phyloP scores from a whole-genome alignment of 2,113 vertebrate species.

The Tamias sibiricus region DNA sequence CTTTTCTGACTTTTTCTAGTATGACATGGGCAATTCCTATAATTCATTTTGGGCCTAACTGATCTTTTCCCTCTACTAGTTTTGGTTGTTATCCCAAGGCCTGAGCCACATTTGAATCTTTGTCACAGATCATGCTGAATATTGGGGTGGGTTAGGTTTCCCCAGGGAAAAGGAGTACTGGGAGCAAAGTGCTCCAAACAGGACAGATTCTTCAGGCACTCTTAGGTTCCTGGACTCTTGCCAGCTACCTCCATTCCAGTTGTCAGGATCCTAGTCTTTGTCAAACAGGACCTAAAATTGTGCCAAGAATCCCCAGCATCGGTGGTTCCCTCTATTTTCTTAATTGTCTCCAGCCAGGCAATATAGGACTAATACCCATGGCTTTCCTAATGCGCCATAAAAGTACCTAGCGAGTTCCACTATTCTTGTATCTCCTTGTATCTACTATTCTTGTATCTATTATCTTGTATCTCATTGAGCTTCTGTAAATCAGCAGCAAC shows the following conservation, averaged over 20 bases:
- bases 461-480: neutral
- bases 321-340: neutral
- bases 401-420: neutral
- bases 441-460: neutral
- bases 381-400: neutral
- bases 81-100: neutral
- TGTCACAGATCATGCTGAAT: neutral
- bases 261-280: neutral
- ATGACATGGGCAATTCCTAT: neutral
- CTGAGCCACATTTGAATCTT: neutral
- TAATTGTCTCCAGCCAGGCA: neutral
- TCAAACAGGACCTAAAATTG: neutral
- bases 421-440: neutral
- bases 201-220: neutral
- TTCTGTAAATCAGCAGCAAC: neutral
- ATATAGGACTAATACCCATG: neutral
- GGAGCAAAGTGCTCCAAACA: neutral
- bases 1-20: constrained; percentile 11
- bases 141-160: neutral
- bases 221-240: neutral
- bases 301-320: no score
- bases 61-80: neutral
- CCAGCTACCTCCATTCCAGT: neutral
- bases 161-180: neutral
- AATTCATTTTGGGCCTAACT: neutral